phyloP scores from a whole-genome alignment of 2,888 invertebrate genomes.

The Conistra vaccinii region DNA sequence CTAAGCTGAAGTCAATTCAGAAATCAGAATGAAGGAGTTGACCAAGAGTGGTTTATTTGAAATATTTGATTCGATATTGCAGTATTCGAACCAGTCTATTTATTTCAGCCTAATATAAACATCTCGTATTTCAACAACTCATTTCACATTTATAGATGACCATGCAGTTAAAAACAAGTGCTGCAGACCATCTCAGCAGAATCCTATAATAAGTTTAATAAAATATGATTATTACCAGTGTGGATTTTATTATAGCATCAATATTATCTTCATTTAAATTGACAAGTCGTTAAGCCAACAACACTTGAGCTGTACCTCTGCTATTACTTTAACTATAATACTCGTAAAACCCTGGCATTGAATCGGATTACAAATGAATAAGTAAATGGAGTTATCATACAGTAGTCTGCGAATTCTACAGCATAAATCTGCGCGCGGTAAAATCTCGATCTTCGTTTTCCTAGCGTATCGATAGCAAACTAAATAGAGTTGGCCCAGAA shows the following conservation, averaged over 20 bases:
- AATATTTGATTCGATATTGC: background rate
- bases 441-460: too few relatives aligned
- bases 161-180: background rate
- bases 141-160: background rate
- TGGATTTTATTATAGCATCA: constrained; percentile 19
- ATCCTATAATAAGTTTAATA: constrained; percentile 13
- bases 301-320: constrained; percentile 26
- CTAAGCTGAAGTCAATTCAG: background rate
- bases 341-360: constrained; percentile 37
- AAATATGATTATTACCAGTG: constrained; percentile 14
- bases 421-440: too few relatives aligned
- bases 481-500: too few relatives aligned
- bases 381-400: constrained; percentile 18
- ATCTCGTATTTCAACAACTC: background rate
- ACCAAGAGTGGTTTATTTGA: background rate
- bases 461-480: too few relatives aligned
- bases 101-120: background rate
- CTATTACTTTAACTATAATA: constrained; percentile 40
- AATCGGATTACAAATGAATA: constrained; percentile 3
- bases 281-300: constrained; percentile 51
- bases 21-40: background rate
- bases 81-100: background rate
- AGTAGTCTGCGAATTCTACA: too few relatives aligned
- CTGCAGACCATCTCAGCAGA: constrained; percentile 5
- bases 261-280: constrained; percentile 46